phyloP scores from a whole-genome alignment of 1,140 invertebrate species.

The Venturia canescens region DNA sequence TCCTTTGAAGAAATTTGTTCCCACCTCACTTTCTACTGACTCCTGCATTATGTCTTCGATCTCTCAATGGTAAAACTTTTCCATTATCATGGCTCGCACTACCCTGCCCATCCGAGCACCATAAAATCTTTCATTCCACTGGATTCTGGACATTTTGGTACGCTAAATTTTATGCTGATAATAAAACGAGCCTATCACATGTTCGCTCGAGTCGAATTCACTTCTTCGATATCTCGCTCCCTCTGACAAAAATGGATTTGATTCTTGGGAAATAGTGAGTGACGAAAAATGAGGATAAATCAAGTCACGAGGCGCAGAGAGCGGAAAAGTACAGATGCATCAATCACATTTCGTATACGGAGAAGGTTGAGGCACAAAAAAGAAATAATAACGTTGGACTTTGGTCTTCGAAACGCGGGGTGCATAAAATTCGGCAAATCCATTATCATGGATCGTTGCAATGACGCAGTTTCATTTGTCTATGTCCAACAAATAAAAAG shows the following conservation, averaged over 20 bases:
- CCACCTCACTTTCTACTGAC: no score
- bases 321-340: background rate
- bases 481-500: conserved; percentile 24
- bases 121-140: no score
- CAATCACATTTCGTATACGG: conserved; percentile 13
- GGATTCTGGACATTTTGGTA: no score
- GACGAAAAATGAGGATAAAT: no score
- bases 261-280: background rate
- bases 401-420: background rate
- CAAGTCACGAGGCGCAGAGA: background rate
- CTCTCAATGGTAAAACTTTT: no score
- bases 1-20: no score
- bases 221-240: background rate
- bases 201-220: background rate
- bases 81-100: no score
- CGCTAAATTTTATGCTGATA: no score
- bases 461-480: conserved; percentile 30
- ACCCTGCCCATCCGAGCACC: no score
- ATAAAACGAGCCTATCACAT: background rate
- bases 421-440: conserved; percentile 23
- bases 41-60: no score
- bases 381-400: background rate
- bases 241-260: no score
- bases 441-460: conserved; percentile 34
- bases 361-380: conserved; percentile 3